A percentile compares a stretch with the other conserved stretches of the same genome.
These are phyloP conservation scores for Cossypha heuglini DNA, from an alignment of 2,797 vertebrate genomes.

Conservation along the genomic window DNA sequence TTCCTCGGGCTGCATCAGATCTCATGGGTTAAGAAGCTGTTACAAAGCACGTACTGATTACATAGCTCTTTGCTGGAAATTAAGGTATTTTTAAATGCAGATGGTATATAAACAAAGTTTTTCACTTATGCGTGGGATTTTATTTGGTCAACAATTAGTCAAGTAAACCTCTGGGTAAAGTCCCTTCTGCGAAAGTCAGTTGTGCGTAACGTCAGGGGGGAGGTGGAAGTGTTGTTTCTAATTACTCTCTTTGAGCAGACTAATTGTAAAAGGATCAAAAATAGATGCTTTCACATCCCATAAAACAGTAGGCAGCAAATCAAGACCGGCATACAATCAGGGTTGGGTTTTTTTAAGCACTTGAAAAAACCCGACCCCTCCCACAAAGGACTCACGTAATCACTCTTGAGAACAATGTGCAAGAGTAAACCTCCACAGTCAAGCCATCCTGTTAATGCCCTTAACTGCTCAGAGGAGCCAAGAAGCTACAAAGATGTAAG, in stretches of 20 bases:
- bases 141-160: background rate
- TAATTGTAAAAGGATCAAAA: constrained; percentile 45
- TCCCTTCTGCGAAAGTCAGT: constrained; percentile 9
- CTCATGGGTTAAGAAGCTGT: background rate
- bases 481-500: constrained; percentile 67
- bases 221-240: background rate
- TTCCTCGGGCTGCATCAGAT: background rate
- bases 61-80: background rate
- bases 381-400: constrained; percentile 66
- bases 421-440: constrained; percentile 36
- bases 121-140: background rate
- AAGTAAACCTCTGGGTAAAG: constrained; percentile 11
- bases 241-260: background rate
- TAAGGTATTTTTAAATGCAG: background rate
- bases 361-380: constrained; percentile 41
- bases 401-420: constrained; percentile 70
- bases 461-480: constrained; percentile 10
- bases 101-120: background rate
- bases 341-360: background rate
- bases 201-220: background rate
- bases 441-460: constrained; percentile 19
- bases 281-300: constrained; percentile 64
- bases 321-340: background rate
- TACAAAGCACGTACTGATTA: background rate
- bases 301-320: constrained; percentile 28